phyloP scores from a whole-genome alignment of 2,113 vertebrate species.

The Montifringilla adamsi region DNA sequence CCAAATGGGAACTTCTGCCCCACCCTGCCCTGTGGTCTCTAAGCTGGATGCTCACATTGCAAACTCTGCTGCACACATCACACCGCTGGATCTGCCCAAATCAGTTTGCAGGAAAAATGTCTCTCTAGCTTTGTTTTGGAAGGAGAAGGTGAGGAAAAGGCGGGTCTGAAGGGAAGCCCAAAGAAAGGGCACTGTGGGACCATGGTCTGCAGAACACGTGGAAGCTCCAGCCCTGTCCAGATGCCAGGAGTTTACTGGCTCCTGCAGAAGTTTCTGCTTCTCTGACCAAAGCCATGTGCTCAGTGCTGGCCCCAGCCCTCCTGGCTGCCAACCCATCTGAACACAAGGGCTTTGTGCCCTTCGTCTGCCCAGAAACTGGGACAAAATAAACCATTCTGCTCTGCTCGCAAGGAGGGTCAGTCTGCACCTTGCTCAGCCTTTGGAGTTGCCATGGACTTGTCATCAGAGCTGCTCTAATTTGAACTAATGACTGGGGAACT shows the following conservation, averaged over 20 bases:
- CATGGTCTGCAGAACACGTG: accelerated
- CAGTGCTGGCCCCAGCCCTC: not conserved
- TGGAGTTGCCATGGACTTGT: not conserved
- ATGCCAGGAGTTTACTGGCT: not conserved
- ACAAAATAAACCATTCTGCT: not conserved
- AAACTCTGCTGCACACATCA: not conserved
- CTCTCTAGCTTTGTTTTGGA: not conserved
- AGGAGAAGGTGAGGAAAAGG: not conserved
- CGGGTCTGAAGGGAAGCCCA: not conserved
- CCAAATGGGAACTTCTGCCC: not conserved
- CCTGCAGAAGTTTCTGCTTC: not conserved
- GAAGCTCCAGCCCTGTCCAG: not conserved
- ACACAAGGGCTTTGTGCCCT: not conserved
- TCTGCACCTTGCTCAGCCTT: not conserved
- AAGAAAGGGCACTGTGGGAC: not conserved
- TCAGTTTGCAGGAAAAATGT: not conserved
- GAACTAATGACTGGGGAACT: conserved; percentile 46
- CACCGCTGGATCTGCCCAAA: not conserved
- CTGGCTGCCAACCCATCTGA: not conserved
- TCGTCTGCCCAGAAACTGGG: not conserved
- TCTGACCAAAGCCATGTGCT: not conserved
- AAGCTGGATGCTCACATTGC: not conserved
- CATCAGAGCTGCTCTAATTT: conserved; percentile 43
- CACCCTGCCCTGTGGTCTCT: not conserved
- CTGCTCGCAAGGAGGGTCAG: not conserved